Conservation (phyloP, 2,797 vertebrate genomes). For the Manis javanica region DNA sequence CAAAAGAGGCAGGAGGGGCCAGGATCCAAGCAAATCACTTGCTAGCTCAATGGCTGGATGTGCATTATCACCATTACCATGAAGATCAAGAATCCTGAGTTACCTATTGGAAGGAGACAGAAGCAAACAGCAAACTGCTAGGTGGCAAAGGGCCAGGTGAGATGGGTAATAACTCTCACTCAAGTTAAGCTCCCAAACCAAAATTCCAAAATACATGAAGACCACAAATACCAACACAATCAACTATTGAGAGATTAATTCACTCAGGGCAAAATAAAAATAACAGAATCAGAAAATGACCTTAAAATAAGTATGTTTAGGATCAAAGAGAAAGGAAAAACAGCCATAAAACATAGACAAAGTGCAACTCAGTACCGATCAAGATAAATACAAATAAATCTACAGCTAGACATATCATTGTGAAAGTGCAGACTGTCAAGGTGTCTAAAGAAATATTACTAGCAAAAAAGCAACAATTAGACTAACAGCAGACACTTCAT, state of each 20-base stretch:
- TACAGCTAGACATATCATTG: not conserved
- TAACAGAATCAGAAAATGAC: not conserved
- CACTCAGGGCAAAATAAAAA: conserved; percentile 31
- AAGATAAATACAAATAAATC: conserved; percentile 46
- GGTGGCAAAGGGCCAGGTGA: not conserved
- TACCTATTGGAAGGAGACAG: not conserved
- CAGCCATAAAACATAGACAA: not conserved
- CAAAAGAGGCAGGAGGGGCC: conserved; percentile 10
- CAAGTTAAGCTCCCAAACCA: not conserved
- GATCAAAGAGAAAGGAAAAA: conserved; percentile 7
- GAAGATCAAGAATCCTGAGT: not conserved
- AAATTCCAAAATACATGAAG: conserved; percentile 9
- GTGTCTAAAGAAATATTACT: not conserved
- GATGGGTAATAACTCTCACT: not conserved
- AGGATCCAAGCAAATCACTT: not conserved
- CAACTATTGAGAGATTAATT: not conserved
- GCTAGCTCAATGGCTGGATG: not conserved
- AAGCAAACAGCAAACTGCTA: not conserved
- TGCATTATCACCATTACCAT: not conserved
- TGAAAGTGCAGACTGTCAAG: conserved; percentile 3
- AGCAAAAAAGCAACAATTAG: conserved; percentile 18
- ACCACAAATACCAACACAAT: not conserved
- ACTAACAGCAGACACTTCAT: conserved; percentile 18
- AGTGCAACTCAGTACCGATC: not conserved
- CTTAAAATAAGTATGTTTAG: not conserved